Evolutionary conservation across 2,888 invertebrate species (phyloP), one percentile per base, ranked within the genome.

Genomic region (Calephelis perditalis): DNA sequence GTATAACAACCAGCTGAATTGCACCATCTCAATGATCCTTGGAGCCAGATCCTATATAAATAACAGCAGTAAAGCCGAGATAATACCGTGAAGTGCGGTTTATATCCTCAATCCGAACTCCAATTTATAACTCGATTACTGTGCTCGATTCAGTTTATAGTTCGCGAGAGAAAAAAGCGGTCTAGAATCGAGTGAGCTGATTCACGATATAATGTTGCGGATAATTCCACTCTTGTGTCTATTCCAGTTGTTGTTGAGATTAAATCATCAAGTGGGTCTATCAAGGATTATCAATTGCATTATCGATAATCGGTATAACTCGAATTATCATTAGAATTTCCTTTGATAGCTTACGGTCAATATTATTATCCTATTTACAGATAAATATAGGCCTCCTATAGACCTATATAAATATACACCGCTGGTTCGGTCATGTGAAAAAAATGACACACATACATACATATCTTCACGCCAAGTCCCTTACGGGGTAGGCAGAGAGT

Each of bases 31-130:
- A 36, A 26, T 55, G 36, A 55, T 55, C 55, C 55, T 40, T 9
- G n/a, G 55, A 37, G 55, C 36, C 55, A 36, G 26, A 35, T 36
- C 55, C 55, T 40, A 8, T 55, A 55, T 55, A 55, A 37, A 55
- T 55, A 55, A 55, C 55, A n/a, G 37, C 55, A 55, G 37, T 55
- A 55, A 55, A 37, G 36, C 26, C 55, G 55, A 55, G 55, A 55
- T 55, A 55, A 55, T 55, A 37, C 40, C 40, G 55, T 55, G 37
- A 55, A 37, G 55, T 40, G 55, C 55, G 55, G 55, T 37, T 40
- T 55, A 40, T 55, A 8, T 35, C 55, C 55, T 40, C 49, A 49
- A 26, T 49, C 40, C 55, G 11, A 55, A 40, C 55, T 40, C n/a
- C 55, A 36, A 40, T 55, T 55, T 55, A 55, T 49, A 49, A 15